phyloP scores from a whole-genome alignment of 2,888 invertebrate genomes.

The Agrochola lychnidis region DNA sequence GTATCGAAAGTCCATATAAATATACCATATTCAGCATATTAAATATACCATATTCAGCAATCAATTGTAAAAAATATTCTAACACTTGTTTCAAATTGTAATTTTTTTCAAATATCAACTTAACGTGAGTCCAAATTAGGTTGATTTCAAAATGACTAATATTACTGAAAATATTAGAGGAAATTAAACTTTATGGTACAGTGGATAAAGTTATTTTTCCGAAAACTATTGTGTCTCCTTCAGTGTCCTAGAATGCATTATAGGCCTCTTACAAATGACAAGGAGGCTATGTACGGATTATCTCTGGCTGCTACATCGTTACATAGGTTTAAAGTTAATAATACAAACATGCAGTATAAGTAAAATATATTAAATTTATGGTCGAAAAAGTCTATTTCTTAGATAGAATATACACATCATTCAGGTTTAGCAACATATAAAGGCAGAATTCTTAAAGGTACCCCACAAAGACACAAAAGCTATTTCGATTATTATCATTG shows the following conservation, averaged over 20 bases:
- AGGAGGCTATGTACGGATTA: too few relatives aligned
- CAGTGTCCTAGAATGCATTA: too few relatives aligned
- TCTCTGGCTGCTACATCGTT: not conserved
- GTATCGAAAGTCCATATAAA: too few relatives aligned
- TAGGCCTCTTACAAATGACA: not conserved
- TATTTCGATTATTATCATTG: constrained; percentile 32
- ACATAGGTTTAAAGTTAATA: constrained; percentile 3
- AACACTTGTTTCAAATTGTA: too few relatives aligned
- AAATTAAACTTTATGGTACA: not conserved
- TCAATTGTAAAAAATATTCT: too few relatives aligned
- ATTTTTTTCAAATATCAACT: too few relatives aligned
- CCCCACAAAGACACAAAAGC: constrained; percentile 34
- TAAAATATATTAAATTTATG: constrained; percentile 47
- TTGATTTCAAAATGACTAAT: too few relatives aligned
- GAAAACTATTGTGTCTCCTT: too few relatives aligned
- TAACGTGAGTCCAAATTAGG: too few relatives aligned
- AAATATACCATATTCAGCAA: not conserved
- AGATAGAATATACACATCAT: constrained; percentile 1
- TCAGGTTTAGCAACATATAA: constrained; percentile 37
- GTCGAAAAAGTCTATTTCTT: not conserved
- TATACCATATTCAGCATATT: not conserved
- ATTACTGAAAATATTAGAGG: too few relatives aligned
- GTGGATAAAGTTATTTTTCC: not conserved
- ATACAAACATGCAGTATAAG: constrained; percentile 15
- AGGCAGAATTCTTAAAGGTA: constrained; percentile 27